Conservation (phyloP, 2,888 invertebrate species). For the Antheraea yamamai region DNA sequence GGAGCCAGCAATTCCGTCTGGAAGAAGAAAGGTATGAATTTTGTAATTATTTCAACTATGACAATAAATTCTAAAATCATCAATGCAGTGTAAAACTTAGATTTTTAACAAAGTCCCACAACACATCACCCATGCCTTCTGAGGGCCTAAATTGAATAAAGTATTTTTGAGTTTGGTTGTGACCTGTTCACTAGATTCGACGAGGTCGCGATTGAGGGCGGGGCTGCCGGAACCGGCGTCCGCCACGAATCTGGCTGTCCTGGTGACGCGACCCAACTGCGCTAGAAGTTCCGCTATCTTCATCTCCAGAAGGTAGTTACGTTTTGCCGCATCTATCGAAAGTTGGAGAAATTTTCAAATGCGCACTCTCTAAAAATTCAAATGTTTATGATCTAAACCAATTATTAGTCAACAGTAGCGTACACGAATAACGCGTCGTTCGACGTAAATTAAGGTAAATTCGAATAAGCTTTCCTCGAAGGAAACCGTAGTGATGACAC, state of each 20-base stretch:
- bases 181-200: slow-evolving; percentile 55
- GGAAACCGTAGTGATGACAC: too few species aligned
- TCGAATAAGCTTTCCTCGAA: too few species aligned
- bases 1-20: slow-evolving; percentile 69
- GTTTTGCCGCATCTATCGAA: slow-evolving; percentile 86
- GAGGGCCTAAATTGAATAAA: too few species aligned
- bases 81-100: background rate
- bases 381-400: too few species aligned
- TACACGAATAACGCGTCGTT: too few species aligned
- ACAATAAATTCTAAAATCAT: background rate
- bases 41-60: background rate
- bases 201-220: slow-evolving; percentile 37
- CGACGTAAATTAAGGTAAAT: too few species aligned
- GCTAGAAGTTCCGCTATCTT: slow-evolving; percentile 92
- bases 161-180: too few species aligned
- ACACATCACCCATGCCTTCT: too few species aligned
- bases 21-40: slow-evolving; percentile 24
- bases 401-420: too few species aligned
- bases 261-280: slow-evolving; percentile 92
- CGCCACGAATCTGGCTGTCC: slow-evolving; percentile 94
- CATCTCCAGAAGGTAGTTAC: slow-evolving; percentile 94
- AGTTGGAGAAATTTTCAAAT: background rate
- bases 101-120: too few species aligned
- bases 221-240: slow-evolving; percentile 42
- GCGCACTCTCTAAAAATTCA: background rate